These are phyloP conservation scores for Anagyrus pseudococci DNA, from an alignment of 2,888 invertebrate genomes.

Conservation along the genomic window DNA sequence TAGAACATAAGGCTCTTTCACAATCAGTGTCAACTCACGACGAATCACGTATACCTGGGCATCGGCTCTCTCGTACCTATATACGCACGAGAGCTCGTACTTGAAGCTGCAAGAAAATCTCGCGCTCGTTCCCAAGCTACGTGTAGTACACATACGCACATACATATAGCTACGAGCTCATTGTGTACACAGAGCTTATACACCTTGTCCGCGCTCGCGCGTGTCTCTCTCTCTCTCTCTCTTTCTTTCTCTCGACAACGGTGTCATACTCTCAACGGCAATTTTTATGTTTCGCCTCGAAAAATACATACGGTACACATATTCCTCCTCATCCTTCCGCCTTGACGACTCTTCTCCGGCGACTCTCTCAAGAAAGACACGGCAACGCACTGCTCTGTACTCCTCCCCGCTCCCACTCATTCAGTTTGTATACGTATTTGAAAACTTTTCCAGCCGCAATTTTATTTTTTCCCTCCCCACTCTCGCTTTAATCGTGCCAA, in stretches of 20 bases:
- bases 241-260: conserved; percentile 6
- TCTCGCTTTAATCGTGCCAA: no score
- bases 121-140: conserved; percentile 30
- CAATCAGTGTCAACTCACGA: conserved; percentile 35
- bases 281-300: conserved; percentile 19
- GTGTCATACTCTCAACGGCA: conserved; percentile 6
- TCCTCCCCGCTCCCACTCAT: no score
- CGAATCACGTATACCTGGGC: conserved; percentile 2
- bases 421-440: no score
- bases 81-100: conserved; percentile 15
- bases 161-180: conserved; percentile 7
- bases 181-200: conserved; percentile 24
- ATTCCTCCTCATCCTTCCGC: conserved; percentile 16
- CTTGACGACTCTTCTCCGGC: no score
- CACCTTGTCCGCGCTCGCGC: conserved; percentile 10
- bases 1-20: conserved; percentile 17
- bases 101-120: conserved; percentile 33
- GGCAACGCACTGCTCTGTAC: no score
- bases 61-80: no score
- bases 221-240: no score
- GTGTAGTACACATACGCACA: background rate
- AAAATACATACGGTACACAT: conserved; percentile 6
- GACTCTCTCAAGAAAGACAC: no score
- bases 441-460: no score
- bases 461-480: no score